These are phyloP conservation scores for Netelia melanura DNA, from an alignment of 2,888 invertebrate species.

Conservation along the genomic window DNA sequence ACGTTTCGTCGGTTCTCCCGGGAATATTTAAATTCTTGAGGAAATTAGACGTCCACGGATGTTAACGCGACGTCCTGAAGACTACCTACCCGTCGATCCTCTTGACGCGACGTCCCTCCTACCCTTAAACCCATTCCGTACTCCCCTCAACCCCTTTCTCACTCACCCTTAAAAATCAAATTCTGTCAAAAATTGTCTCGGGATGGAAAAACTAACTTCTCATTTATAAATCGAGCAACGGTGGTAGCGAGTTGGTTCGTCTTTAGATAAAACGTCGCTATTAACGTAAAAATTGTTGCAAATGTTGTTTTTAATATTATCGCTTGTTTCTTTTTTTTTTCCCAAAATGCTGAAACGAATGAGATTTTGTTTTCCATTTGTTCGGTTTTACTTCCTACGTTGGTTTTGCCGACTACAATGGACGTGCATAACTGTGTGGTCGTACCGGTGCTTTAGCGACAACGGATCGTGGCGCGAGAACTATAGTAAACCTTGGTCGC, in stretches of 20 bases:
- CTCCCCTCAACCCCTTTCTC: neutral
- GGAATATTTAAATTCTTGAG: conserved; percentile 60
- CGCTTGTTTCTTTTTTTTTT: neutral
- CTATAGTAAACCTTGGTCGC: conserved; percentile 22
- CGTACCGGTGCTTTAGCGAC: neutral
- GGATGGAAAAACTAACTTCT: no score
- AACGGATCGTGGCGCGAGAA: neutral
- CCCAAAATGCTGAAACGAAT: neutral
- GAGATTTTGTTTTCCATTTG: neutral
- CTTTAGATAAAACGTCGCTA: no score
- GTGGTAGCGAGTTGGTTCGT: no score
- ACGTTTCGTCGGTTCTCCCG: conserved; percentile 4
- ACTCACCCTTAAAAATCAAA: no score
- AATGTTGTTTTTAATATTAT: neutral
- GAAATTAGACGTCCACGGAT: conserved; percentile 52
- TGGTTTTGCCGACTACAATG: neutral
- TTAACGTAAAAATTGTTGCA: no score
- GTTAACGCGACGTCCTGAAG: neutral
- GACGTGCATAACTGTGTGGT: neutral
- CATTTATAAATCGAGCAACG: no score
- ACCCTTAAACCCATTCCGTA: neutral
- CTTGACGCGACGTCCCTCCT: neutral
- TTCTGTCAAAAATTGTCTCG: no score
- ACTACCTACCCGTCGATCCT: neutral
- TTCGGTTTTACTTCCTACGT: neutral